Evolutionary conservation across 2,797 vertebrate genomes (phyloP), one percentile per base, ranked within the genome.

Genomic region (Rhynchotus rufescens): DNA sequence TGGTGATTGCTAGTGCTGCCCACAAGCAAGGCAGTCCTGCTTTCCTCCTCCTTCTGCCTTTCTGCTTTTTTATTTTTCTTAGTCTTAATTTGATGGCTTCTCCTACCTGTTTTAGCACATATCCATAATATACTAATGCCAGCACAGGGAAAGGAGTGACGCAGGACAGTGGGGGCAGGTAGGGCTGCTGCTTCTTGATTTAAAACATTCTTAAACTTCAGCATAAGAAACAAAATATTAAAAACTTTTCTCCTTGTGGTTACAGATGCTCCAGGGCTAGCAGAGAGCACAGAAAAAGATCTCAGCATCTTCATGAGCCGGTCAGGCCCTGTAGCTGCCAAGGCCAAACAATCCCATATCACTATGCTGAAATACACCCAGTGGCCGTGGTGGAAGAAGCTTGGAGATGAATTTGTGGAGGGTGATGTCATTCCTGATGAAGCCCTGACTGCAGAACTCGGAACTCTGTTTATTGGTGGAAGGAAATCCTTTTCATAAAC

Each of bases 311-410:
- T 99, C 86, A 95, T 97, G 91, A 99, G 99, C 91, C 98, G 98
- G 23, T 99, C 98, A 1, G 92, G 96, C 23, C 98, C 98, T 28
- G 86, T 99, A 34, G 98, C 98, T 14, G 93, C 97, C 38, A 98
- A 97, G 7, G 99, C 98, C 84, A 98, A 98, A 17, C 98, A 98
- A 26, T 96, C 97, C 84, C 99, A 99, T 96, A 98, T 98, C 34
- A 92, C 97, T 8, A 73, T 97, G 95, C 97, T 99, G 94, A 99
- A 98, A 96, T 96, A 97, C 4, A 61, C 91, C 64, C 95, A 93
- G 66, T 98, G 98, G 78, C 98, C 99, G 0, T 99, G 99, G 99
- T 99, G 99, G 99, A 98, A 97, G 96, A 98, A 94, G 40, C 98
- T 99, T 84, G 98, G 97, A 73, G 98, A 98, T 30, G 97, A 97